Evolutionary conservation across 64 coral and sea anemone species (phyloP).

Genomic region (Catalaphyllia jardinei): DNA sequence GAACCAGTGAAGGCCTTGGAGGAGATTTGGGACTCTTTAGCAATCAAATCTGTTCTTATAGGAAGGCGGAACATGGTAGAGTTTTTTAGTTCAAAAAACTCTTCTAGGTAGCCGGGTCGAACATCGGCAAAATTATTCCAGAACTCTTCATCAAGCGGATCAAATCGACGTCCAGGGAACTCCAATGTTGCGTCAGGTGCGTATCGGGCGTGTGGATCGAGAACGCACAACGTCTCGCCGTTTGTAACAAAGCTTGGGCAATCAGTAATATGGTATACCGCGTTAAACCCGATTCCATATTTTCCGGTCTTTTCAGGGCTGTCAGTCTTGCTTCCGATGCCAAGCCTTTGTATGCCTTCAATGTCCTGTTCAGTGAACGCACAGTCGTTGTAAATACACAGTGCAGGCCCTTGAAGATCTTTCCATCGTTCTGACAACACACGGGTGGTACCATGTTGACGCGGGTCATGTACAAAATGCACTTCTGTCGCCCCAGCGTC

Average conservation of each 20-base stretch:
- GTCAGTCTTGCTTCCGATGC: constrained; percentile 57
- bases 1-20: constrained; percentile 28
- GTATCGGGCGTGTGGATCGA: constrained; percentile 87
- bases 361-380: constrained; percentile 75
- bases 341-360: constrained; percentile 83
- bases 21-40: constrained; percentile 76
- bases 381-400: constrained; percentile 90
- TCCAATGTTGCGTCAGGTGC: constrained; percentile 80
- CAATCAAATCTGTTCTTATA: constrained; percentile 48
- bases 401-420: constrained; percentile 91
- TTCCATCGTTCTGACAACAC: constrained; percentile 79
- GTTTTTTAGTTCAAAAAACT: constrained; percentile 80
- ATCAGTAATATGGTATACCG: constrained; percentile 92
- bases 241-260: constrained; percentile 94
- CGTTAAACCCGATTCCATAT: constrained; percentile 89
- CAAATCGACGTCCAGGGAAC: constrained; percentile 81
- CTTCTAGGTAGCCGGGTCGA: constrained; percentile 70
- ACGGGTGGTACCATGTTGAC: constrained; percentile 68
- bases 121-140: constrained; percentile 77
- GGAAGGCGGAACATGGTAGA: constrained; percentile 97
- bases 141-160: constrained; percentile 80
- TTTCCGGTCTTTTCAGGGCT: constrained; percentile 78
- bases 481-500: constrained; percentile 86
- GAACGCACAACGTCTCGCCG: constrained; percentile 72
- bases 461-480: constrained; percentile 88